Base-by-base conservation (phyloP, 2,888 invertebrate species). In the Melieria crassipennis region DNA sequence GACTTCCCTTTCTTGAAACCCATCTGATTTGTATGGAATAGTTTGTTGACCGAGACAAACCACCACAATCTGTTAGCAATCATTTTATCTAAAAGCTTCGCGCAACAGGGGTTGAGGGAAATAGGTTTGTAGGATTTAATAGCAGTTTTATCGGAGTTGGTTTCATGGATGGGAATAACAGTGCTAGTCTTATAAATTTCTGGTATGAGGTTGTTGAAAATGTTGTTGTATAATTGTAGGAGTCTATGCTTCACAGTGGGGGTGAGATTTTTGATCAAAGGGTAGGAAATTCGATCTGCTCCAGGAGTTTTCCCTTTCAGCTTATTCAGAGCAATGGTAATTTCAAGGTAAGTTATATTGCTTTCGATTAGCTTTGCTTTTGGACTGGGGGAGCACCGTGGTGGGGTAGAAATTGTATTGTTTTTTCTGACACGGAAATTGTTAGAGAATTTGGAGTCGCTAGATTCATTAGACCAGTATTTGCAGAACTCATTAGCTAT, bases 81-180 rank as follows among this genome's bases (percentile, higher is more conserved):
- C 3, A 55, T 55, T 11, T 75, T 75, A 16, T 72, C 72, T 2
- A 77, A 30, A 16, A 16, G 16, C 16, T 16, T 16, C 16, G 16
- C 16, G 3, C 68, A 42, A 63, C 74, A 74, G 16, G 71, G 62
- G 46, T 76, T 75, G 0, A 73, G 71, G 5, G 73, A 75, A 7
- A 75, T 75, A 0, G 74, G 75, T 5, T 76, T 66, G 56, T 75
- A 74, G 1, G 74, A 76, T n/a, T 60, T 61, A 4, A 68, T 56
- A 2, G 7, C 4, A 10, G 71, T 71, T 66, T 76, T 75, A 5
- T 78, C 72, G 3, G 58, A 11, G 7, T 58, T 7, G 16, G 58
- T 58, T 58, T 58, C 42, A 58, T 13, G 4, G n/a, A 58, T 58
- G 5, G 58, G 58, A 5, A 58, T 16, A 13, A 58, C 16, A 13